Percentiles rank a stretch among this genome's conserved stretches.
Evolutionary conservation across 2,888 invertebrate genomes (phyloP).

Genomic region (Asteroscopus sphinx): DNA sequence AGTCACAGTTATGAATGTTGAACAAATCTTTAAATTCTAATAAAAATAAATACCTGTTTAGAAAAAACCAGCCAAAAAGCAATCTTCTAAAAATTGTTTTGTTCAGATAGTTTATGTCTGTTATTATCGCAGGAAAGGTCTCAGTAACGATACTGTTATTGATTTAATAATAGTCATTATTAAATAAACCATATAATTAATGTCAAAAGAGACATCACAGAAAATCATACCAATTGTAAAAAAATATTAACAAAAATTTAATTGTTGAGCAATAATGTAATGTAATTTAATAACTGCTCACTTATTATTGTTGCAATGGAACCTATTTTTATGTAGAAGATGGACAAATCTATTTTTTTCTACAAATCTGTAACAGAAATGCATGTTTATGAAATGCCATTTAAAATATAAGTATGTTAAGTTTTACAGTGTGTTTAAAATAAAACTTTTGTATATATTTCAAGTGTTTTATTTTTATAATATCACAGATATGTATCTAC

Average conservation of each 20-base stretch:
- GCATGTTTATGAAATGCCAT: slow-evolving; percentile 48
- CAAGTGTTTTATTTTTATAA: slow-evolving; percentile 45
- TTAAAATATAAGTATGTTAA: slow-evolving; percentile 53
- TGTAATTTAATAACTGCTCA: too few species aligned
- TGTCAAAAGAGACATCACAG: too few species aligned
- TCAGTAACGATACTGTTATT: too few species aligned
- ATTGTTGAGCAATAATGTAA: too few species aligned
- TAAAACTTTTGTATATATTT: slow-evolving; percentile 64
- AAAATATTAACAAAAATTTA: too few species aligned
- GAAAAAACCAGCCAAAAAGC: not conserved
- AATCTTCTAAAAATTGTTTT: not conserved
- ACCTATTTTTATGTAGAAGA: not conserved
- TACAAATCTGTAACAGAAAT: slow-evolving; percentile 6
- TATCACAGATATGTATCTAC: slow-evolving; percentile 59
- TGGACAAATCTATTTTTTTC: not conserved
- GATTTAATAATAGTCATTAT: too few species aligned
- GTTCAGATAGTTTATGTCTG: too few species aligned
- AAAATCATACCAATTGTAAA: too few species aligned
- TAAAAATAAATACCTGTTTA: slow-evolving; percentile 9
- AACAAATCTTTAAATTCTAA: slow-evolving; percentile 29
- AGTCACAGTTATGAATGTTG: slow-evolving; percentile 39
- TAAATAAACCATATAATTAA: too few species aligned
- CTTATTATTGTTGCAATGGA: not conserved
- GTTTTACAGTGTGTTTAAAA: slow-evolving; percentile 66
- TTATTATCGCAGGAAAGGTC: too few species aligned